Conservation (phyloP, 2,797 vertebrate species). For the Dallia pectoralis region DNA sequence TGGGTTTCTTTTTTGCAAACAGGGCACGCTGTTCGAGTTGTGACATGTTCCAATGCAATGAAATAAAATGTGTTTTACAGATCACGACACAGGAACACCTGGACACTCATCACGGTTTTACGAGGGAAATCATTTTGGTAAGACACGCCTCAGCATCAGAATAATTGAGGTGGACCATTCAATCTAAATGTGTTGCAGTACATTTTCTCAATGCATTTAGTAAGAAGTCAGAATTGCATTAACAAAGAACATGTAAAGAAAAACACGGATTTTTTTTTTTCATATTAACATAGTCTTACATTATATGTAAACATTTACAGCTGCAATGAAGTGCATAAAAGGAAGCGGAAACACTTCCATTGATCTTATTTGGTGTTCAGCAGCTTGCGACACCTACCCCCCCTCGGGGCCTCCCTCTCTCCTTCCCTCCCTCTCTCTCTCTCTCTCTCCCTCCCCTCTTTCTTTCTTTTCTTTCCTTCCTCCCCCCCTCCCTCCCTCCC, state of each 20-base stretch:
- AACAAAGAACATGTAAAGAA: no score
- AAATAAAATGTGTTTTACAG: slow-evolving; percentile 30
- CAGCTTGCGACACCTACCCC: slow-evolving; percentile 13
- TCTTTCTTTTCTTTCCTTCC: no score
- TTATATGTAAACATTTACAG: slow-evolving; percentile 44
- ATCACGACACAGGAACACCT: slow-evolving; percentile 19
- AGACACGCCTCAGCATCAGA: slow-evolving; percentile 11
- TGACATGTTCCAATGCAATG: slow-evolving; percentile 24
- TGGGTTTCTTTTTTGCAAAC: slow-evolving; percentile 15
- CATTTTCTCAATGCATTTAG: slow-evolving; percentile 32
- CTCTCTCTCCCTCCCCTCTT: slow-evolving; percentile 60
- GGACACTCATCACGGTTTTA: slow-evolving; percentile 31
- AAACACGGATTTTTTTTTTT: slow-evolving; percentile 2
- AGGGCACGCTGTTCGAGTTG: slow-evolving; percentile 23
- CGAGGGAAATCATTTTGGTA: slow-evolving; percentile 21
- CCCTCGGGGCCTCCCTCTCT: no score
- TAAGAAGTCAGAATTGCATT: not conserved
- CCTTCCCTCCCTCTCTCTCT: slow-evolving; percentile 4
- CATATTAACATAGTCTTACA: slow-evolving; percentile 40
- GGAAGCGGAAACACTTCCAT: slow-evolving; percentile 42
- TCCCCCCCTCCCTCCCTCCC: slow-evolving; percentile 14
- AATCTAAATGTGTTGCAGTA: slow-evolving; percentile 30
- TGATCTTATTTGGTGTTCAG: slow-evolving; percentile 44
- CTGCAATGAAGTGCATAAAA: slow-evolving; percentile 48
- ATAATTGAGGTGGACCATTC: slow-evolving; percentile 26